Evolutionary conservation across 37 sponge, comb jelly and placozoan genomes (phyloP).

Genomic region (Diacarnus erythraeanus): DNA sequence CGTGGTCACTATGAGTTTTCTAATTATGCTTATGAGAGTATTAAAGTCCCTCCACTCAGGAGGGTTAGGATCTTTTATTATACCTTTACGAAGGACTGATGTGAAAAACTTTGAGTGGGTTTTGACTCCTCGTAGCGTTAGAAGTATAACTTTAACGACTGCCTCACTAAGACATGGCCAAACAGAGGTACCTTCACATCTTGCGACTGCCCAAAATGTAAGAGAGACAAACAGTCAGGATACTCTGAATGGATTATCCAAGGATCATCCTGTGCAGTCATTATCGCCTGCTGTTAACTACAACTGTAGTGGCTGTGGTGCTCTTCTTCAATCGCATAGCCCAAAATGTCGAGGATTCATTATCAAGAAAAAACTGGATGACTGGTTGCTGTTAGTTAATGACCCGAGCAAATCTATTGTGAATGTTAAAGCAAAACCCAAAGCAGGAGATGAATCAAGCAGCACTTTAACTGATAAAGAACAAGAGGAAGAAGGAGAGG

Average conservation of each 20-base stretch:
- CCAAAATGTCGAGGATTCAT: conserved; percentile 45
- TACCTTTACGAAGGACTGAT: too few relatives aligned
- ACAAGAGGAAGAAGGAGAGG: not conserved
- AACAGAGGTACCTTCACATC: too few relatives aligned
- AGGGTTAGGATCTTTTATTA: too few relatives aligned
- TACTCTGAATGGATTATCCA: not conserved
- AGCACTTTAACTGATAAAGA: not conserved
- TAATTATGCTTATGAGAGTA: too few relatives aligned
- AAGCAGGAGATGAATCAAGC: not conserved
- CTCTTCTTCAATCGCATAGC: conserved; percentile 44
- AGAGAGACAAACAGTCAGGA: not conserved
- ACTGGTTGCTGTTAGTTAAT: not conserved
- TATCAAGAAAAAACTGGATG: conserved; percentile 14
- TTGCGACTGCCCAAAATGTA: not conserved
- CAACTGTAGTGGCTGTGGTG: conserved; percentile 74
- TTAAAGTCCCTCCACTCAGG: too few relatives aligned
- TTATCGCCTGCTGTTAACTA: not conserved
- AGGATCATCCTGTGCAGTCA: not conserved
- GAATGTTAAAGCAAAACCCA: not conserved
- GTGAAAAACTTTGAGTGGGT: too few relatives aligned
- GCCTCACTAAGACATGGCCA: too few relatives aligned
- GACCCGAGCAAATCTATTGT: not conserved
- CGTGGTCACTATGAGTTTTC: too few relatives aligned
- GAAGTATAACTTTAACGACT: too few relatives aligned
- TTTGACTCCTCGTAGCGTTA: too few relatives aligned